Percentiles rank a stretch among this genome's conserved stretches.
These are phyloP conservation scores for Orycteropus afer DNA, from an alignment of 2,113 vertebrate species.

Conservation along the genomic window DNA sequence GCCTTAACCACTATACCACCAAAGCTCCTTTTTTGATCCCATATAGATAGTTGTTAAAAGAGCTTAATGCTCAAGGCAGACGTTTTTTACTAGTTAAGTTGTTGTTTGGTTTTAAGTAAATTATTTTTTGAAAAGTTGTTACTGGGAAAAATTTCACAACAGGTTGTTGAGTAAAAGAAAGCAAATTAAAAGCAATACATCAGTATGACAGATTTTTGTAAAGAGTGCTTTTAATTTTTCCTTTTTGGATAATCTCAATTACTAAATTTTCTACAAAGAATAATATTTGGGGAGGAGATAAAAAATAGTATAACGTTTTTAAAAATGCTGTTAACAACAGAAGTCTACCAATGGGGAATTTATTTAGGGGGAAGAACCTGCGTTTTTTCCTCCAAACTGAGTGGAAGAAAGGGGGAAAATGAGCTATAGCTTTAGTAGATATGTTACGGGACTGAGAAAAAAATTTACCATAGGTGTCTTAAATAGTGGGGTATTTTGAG, in stretches of 20 bases:
- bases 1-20: no score
- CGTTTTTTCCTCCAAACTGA: neutral
- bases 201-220: neutral
- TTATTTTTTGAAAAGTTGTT: neutral
- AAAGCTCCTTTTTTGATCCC: no score
- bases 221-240: conserved; percentile 1
- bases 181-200: neutral
- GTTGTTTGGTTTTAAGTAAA: neutral
- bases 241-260: conserved; percentile 30
- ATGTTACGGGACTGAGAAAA: neutral
- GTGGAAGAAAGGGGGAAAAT: neutral
- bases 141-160: conserved; percentile 1
- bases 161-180: neutral
- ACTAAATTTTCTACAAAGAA: conserved; percentile 15
- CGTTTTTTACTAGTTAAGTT: no score
- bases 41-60: no score
- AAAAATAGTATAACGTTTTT: neutral
- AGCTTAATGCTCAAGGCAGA: no score
- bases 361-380: neutral
- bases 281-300: neutral
- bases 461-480: neutral
- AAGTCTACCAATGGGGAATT: neutral
- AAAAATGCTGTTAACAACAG: neutral
- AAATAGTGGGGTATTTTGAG: neutral
- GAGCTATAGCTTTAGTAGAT: neutral